A percentile compares a stretch with the other conserved stretches of the same genome.
Evolutionary conservation across 2,113 vertebrate genomes (phyloP).

Genomic region (Pungitius pungitius): DNA sequence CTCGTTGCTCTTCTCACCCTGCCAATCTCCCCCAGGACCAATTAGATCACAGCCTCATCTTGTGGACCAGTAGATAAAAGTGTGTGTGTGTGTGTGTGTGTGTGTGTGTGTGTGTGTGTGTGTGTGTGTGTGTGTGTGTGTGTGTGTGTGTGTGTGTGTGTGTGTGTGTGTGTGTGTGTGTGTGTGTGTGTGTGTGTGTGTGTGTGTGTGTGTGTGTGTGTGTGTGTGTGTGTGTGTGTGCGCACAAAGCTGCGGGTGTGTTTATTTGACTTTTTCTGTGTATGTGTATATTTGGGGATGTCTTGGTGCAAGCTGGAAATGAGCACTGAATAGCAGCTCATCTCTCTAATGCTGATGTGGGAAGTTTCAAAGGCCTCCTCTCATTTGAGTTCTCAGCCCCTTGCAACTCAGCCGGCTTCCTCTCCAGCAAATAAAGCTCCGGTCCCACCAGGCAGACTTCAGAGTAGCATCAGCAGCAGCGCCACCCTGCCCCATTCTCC

Average conservation of each 20-base stretch:
- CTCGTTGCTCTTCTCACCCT: conserved; percentile 87
- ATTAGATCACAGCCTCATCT: conserved; percentile 94
- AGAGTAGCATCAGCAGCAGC: conserved; percentile 51
- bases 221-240: conserved; percentile 21
- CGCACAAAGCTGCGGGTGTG: conserved; percentile 10
- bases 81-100: conserved; percentile 35
- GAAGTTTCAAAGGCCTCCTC: conserved; percentile 87
- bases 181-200: conserved; percentile 50
- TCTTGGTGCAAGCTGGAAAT: conserved; percentile 48
- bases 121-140: conserved; percentile 30
- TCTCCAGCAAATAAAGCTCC: conserved; percentile 74
- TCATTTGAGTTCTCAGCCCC: conserved; percentile 85
- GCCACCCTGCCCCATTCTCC: conserved; percentile 32
- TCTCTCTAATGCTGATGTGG: conserved; percentile 83
- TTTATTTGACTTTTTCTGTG: conserved; percentile 37
- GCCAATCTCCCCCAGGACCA: conserved; percentile 93
- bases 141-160: conserved; percentile 38
- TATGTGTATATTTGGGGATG: conserved; percentile 41
- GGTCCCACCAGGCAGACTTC: conserved; percentile 71
- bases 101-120: conserved; percentile 22
- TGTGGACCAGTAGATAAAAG: conserved; percentile 90
- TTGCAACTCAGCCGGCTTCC: conserved; percentile 60
- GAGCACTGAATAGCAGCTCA: conserved; percentile 85
- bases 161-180: conserved; percentile 15
- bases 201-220: conserved; percentile 24